Evolutionary conservation across 2,888 invertebrate genomes (phyloP).

Genomic region (Torymus tubicola): DNA sequence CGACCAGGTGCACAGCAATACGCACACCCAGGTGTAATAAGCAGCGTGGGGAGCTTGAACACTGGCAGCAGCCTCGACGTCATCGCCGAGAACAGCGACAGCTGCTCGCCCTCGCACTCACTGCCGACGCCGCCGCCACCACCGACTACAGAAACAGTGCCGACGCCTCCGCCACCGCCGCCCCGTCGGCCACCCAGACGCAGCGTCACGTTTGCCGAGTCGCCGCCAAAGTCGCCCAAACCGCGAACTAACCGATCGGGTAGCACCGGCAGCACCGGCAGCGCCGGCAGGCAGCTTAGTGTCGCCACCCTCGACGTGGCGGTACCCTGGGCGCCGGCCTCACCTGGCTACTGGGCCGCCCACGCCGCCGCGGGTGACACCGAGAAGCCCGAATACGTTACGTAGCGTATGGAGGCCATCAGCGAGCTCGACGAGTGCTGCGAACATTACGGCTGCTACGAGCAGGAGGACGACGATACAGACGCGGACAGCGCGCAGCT

Average conservation of each 20-base stretch:
- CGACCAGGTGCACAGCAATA: constrained; percentile 89
- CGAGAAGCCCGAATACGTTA: constrained; percentile 73
- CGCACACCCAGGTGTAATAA: constrained; percentile 90
- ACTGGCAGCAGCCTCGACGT: constrained; percentile 31
- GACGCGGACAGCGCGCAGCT: neutral
- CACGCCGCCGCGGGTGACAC: constrained; percentile 42
- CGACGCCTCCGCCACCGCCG: constrained; percentile 70
- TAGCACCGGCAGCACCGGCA: constrained; percentile 31
- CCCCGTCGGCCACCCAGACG: constrained; percentile 70
- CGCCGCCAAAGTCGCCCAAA: constrained; percentile 70
- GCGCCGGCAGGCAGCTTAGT: constrained; percentile 58
- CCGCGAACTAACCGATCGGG: neutral
- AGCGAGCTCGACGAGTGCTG: constrained; percentile 29
- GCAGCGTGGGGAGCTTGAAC: neutral
- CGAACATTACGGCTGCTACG: neutral
- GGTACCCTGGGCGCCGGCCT: constrained; percentile 73
- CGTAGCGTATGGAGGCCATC: constrained; percentile 60
- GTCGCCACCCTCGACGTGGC: constrained; percentile 70
- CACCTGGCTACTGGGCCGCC: constrained; percentile 70
- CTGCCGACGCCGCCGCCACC: constrained; percentile 68
- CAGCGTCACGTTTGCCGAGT: constrained; percentile 74
- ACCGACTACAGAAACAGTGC: constrained; percentile 48
- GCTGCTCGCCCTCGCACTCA: constrained; percentile 70
- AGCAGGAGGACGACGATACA: neutral
- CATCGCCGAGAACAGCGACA: constrained; percentile 55